Conservation (phyloP, 2,888 invertebrate species). For the Allolobophora icterica region DNA sequence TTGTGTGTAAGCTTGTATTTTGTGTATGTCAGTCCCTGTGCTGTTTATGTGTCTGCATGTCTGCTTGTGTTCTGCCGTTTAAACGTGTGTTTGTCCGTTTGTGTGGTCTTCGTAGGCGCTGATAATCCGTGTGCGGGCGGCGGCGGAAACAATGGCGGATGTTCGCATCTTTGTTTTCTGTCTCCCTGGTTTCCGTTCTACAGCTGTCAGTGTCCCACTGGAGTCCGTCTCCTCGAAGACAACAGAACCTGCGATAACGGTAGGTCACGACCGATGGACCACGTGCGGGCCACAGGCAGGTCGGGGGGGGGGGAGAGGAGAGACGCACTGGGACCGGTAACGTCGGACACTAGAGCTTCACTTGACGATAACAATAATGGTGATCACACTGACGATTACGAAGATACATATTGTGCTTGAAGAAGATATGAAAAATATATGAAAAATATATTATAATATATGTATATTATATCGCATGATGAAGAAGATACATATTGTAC, state of each 20-base stretch:
- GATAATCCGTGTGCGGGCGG: constrained; percentile 60
- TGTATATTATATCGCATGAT: too few relatives aligned
- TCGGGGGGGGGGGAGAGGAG: background rate
- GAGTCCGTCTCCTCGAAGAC: constrained; percentile 78
- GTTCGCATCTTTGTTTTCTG: constrained; percentile 87
- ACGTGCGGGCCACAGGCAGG: background rate
- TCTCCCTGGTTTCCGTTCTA: constrained; percentile 73
- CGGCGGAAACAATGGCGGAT: constrained; percentile 81
- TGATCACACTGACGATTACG: too few relatives aligned
- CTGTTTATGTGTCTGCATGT: too few relatives aligned
- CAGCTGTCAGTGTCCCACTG: constrained; percentile 87
- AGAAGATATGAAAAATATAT: too few relatives aligned
- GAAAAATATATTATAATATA: too few relatives aligned
- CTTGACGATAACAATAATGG: too few relatives aligned
- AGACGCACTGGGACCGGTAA: too few relatives aligned
- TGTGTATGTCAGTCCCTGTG: too few relatives aligned
- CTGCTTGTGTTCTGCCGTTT: background rate
- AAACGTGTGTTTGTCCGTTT: background rate
- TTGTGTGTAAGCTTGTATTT: too few relatives aligned
- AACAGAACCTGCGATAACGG: constrained; percentile 80
- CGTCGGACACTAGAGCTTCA: too few relatives aligned
- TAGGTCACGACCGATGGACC: constrained; percentile 50
- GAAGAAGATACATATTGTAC: too few relatives aligned
- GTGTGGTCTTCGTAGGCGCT: background rate
- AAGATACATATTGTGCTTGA: too few relatives aligned